These are phyloP conservation scores for Opisthograptis luteolata DNA, from an alignment of 2,888 invertebrate species.

Conservation along the genomic window DNA sequence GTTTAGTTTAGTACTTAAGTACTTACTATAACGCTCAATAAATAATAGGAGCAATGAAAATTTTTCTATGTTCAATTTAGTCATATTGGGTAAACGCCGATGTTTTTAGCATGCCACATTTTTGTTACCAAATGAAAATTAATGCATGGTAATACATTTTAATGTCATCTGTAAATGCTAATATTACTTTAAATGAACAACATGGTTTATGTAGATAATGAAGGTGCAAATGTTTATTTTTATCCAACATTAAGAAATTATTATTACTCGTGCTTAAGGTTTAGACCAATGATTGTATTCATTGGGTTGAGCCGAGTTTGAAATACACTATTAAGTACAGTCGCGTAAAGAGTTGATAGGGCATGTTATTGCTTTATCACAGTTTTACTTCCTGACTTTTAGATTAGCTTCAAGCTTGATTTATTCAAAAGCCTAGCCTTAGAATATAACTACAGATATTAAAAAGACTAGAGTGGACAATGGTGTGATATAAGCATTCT, in stretches of 20 bases:
- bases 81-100: not conserved
- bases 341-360: slow-evolving; percentile 12
- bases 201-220: too few species aligned
- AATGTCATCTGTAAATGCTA: not conserved
- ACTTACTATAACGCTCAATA: too few species aligned
- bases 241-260: too few species aligned
- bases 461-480: slow-evolving; percentile 9
- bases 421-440: slow-evolving; percentile 14
- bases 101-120: not conserved
- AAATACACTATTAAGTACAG: slow-evolving; percentile 12
- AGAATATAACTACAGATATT: slow-evolving; percentile 11
- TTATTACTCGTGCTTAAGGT: too few species aligned
- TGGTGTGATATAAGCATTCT: not conserved
- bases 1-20: too few species aligned
- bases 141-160: not conserved
- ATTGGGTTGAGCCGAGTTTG: slow-evolving; percentile 27
- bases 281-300: slow-evolving; percentile 14
- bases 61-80: too few species aligned
- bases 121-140: not conserved
- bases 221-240: too few species aligned
- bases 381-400: slow-evolving; percentile 26
- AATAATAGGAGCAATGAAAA: too few species aligned
- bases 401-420: slow-evolving; percentile 23
- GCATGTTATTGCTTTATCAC: slow-evolving; percentile 28
- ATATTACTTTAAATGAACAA: not conserved